These are phyloP conservation scores for Tenebrosternarchus preto DNA, from an alignment of 2,113 vertebrate species.

Conservation along the genomic window DNA sequence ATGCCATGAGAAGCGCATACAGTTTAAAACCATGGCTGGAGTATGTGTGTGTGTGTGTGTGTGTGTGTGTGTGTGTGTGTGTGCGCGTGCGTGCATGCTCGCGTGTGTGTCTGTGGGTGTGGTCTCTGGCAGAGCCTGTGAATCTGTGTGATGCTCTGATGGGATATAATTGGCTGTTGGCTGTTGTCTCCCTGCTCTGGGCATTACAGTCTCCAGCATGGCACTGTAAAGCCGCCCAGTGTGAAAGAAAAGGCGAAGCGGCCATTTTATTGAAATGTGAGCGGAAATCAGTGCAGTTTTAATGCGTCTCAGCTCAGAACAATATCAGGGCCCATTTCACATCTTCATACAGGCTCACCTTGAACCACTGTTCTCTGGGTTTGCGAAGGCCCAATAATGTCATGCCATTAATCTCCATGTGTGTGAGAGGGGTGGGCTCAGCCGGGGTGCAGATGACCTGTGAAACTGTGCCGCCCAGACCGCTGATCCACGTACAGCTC, in stretches of 20 bases:
- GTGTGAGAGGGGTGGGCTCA: constrained; percentile 38
- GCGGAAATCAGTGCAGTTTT: constrained; percentile 49
- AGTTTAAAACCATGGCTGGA: too few relatives aligned
- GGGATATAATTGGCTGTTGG: constrained; percentile 33
- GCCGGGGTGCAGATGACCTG: constrained; percentile 49
- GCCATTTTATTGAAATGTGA: constrained; percentile 52
- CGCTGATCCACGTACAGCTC: constrained; percentile 44
- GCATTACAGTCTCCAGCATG: constrained; percentile 36
- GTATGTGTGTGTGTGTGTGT: too few relatives aligned
- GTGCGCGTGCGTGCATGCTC: neutral
- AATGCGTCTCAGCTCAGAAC: constrained; percentile 45
- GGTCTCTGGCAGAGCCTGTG: neutral
- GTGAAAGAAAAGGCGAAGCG: constrained; percentile 40
- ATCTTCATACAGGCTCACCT: constrained; percentile 54
- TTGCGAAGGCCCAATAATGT: constrained; percentile 55
- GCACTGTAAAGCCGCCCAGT: constrained; percentile 45
- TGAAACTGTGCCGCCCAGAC: constrained; percentile 45
- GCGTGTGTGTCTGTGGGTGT: neutral
- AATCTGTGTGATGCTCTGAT: neutral
- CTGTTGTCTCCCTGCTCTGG: constrained; percentile 29
- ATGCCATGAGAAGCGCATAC: neutral
- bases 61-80: too few relatives aligned
- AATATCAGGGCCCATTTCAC: constrained; percentile 54
- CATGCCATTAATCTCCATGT: constrained; percentile 50
- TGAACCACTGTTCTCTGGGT: constrained; percentile 52